Evolutionary conservation across 2,797 vertebrate species (phyloP), one percentile per base, ranked within the genome.

Genomic region (Paguma larvata): DNA sequence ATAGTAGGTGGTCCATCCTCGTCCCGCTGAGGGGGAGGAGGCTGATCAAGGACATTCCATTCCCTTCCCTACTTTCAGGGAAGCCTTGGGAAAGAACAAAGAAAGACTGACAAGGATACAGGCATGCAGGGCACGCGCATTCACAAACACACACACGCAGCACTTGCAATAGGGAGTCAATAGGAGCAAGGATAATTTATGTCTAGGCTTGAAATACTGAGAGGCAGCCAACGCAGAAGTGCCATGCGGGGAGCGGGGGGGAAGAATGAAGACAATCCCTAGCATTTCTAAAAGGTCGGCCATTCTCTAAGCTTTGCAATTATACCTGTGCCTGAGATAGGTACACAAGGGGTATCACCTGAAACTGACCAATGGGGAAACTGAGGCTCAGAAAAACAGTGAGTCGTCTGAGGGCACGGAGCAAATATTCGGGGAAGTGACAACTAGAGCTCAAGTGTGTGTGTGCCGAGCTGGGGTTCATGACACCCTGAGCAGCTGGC

Each of bases 71-170:
- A 0, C 59, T 89, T 72, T 63, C 51, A 30, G 3, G 4, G 79
- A 95, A 97, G 83, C 84, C 95, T 95, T 59, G 70, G 67, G 72
- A 94, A 93, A 85, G 92, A 96, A 97, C 94, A 97, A 97, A 97
- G 89, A 94, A 67, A 84, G 85, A 89, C 72, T 70, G 92, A 78
- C 90, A 89, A 82, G 62, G 56, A 91, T 89, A 78, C 89, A 87
- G 79, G 62, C 80, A 59, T 48, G 89, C 96, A 44, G 80, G 72
- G 53, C 70, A 83, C 67, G 21, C 16, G 44, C 44, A 14, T 51
- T 92, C 19, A 16, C 63, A 70, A 13, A 68, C 30, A 70, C 34
- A 68, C 75, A 10, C 21, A 48, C 34, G 2, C 56, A 72, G 38
- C 62, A 21, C 75, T 79, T 82, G 70, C 44, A 83, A 34, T 5